These are phyloP conservation scores for Trididemnum miniatum DNA, from an alignment of 23 tunicate species.

Conservation along the genomic window DNA sequence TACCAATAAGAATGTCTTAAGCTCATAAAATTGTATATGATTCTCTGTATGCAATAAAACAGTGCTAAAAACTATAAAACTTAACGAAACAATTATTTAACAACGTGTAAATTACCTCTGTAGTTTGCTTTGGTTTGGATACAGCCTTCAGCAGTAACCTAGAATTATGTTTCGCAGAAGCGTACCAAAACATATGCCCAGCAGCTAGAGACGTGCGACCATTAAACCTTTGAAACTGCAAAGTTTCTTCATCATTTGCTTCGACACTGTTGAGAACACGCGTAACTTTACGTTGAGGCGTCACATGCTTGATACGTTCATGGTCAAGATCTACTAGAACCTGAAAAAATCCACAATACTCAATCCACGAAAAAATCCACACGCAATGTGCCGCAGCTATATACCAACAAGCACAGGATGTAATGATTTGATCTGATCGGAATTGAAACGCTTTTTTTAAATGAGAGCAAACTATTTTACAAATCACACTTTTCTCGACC, in stretches of 20 bases:
- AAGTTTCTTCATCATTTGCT: not conserved
- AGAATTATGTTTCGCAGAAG: constrained; percentile 13
- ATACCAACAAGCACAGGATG: too few relatives aligned
- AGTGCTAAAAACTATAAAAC: too few relatives aligned
- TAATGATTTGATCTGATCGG: too few relatives aligned
- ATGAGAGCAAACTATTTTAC: too few relatives aligned
- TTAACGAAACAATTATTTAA: too few relatives aligned
- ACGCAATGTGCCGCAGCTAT: too few relatives aligned
- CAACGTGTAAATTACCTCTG: constrained; percentile 26
- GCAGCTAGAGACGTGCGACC: constrained; percentile 7
- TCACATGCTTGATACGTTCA: constrained; percentile 18
- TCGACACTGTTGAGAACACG: not conserved
- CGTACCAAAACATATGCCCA: constrained; percentile 16
- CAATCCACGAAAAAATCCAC: not conserved
- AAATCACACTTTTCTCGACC: too few relatives aligned
- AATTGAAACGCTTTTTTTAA: too few relatives aligned
- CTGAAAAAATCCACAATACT: not conserved
- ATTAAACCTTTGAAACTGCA: not conserved
- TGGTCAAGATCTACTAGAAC: not conserved
- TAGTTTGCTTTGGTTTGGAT: constrained; percentile 27
- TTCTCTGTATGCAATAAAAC: too few relatives aligned
- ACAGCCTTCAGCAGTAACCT: constrained; percentile 40
- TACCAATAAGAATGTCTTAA: too few relatives aligned
- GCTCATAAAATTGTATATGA: too few relatives aligned
- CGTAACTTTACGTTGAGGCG: constrained; percentile 36